These are phyloP conservation scores for Lasioglossum albipes DNA, from an alignment of 1,140 invertebrate genomes.

Conservation along the genomic window DNA sequence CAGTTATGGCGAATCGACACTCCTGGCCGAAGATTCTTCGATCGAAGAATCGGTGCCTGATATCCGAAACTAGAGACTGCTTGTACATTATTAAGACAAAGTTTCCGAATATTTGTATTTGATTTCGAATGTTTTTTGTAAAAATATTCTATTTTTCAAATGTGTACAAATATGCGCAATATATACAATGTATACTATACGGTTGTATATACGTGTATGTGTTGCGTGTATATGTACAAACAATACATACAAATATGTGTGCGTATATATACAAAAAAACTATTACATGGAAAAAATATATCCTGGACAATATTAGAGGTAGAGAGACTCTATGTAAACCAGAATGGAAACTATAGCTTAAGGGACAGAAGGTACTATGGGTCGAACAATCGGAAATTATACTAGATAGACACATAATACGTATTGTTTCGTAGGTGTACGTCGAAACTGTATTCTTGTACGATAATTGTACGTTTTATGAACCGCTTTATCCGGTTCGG, in stretches of 20 bases:
- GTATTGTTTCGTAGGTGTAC: no score
- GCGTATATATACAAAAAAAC: not conserved
- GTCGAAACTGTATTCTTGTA: no score
- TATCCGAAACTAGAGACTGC: conserved; percentile 23
- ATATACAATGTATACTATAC: no score
- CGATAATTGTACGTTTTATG: no score
- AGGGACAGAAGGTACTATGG: not conserved
- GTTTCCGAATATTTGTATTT: not conserved
- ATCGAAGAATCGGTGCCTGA: conserved; percentile 4
- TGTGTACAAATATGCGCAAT: not conserved
- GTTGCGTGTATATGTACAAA: no score
- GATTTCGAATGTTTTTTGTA: not conserved
- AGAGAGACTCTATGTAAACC: conserved; percentile 7
- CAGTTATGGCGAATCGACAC: conserved; percentile 9
- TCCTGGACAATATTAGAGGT: conserved; percentile 17
- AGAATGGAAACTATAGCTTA: conserved; percentile 1
- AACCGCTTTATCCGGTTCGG: no score
- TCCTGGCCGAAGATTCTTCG: not conserved
- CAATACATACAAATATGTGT: not conserved
- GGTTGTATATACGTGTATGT: no score
- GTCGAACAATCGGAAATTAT: conserved; percentile 4
- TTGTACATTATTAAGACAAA: conserved; percentile 5
- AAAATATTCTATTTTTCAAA: conserved; percentile 13
- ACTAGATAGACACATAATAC: no score
- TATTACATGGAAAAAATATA: conserved; percentile 1